Conservation (phyloP, 2,797 vertebrate genomes). For the Channallabes apus region DNA sequence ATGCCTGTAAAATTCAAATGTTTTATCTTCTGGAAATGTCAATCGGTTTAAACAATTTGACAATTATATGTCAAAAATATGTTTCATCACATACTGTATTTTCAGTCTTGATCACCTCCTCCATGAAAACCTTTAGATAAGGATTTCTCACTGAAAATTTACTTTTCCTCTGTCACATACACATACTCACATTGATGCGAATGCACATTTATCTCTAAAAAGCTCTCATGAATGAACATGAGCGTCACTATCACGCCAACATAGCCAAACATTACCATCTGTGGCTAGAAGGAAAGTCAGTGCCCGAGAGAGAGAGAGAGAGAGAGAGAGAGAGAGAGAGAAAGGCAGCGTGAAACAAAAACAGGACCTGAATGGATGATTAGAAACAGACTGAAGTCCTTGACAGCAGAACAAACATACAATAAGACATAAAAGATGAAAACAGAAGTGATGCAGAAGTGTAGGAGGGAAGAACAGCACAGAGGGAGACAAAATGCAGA, state of each 20-base stretch:
- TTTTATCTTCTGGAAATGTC: too few relatives aligned
- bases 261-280: slow-evolving; percentile 58
- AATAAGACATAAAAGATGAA: slow-evolving; percentile 12
- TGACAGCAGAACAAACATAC: slow-evolving; percentile 35
- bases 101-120: background rate
- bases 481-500: slow-evolving; percentile 43
- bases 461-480: slow-evolving; percentile 30
- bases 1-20: too few relatives aligned
- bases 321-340: slow-evolving; percentile 4
- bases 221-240: slow-evolving; percentile 46
- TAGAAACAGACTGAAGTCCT: slow-evolving; percentile 11
- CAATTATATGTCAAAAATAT: too few relatives aligned
- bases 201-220: slow-evolving; percentile 30
- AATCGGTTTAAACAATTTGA: too few relatives aligned
- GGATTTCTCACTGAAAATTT: background rate
- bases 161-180: background rate
- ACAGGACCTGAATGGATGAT: background rate
- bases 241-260: slow-evolving; percentile 63
- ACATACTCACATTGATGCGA: background rate
- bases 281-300: slow-evolving; percentile 55
- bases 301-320: slow-evolving; percentile 20
- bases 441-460: slow-evolving; percentile 23
- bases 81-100: too few relatives aligned
- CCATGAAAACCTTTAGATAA: background rate
- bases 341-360: background rate